phyloP scores from a whole-genome alignment of 2,888 invertebrate genomes.

The Pomacea canaliculata region DNA sequence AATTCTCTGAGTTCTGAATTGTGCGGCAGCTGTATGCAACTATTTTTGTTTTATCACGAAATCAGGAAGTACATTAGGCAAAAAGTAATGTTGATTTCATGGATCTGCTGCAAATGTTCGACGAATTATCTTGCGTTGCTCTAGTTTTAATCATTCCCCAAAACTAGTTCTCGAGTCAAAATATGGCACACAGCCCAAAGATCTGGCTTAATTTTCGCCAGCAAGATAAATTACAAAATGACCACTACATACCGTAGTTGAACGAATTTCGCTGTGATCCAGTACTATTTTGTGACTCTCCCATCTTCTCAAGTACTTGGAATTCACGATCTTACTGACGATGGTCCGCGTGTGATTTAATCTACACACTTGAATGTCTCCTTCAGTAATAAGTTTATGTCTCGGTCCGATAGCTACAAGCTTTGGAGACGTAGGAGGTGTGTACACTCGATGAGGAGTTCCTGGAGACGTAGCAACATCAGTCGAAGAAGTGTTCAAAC shows the following conservation, averaged over 20 bases:
- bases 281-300: conserved; percentile 81
- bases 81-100: too few relatives aligned
- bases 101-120: too few relatives aligned
- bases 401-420: conserved; percentile 57
- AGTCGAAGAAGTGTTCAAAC: conserved; percentile 33
- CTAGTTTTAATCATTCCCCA: too few relatives aligned
- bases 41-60: too few relatives aligned
- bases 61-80: too few relatives aligned
- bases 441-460: conserved; percentile 18
- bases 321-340: conserved; percentile 83
- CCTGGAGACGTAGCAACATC: conserved; percentile 32
- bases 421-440: conserved; percentile 34
- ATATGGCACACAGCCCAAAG: not conserved
- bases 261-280: conserved; percentile 78
- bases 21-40: too few relatives aligned
- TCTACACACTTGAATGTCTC: conserved; percentile 81
- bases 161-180: too few relatives aligned
- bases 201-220: not conserved
- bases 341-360: conserved; percentile 83
- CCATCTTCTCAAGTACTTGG: conserved; percentile 83
- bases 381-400: conserved; percentile 80
- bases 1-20: too few relatives aligned
- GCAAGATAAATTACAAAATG: not conserved
- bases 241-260: conserved; percentile 78
- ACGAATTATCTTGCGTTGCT: too few relatives aligned